phyloP scores from a whole-genome alignment of 1,140 invertebrate species.

The Bactericera cockerelli region DNA sequence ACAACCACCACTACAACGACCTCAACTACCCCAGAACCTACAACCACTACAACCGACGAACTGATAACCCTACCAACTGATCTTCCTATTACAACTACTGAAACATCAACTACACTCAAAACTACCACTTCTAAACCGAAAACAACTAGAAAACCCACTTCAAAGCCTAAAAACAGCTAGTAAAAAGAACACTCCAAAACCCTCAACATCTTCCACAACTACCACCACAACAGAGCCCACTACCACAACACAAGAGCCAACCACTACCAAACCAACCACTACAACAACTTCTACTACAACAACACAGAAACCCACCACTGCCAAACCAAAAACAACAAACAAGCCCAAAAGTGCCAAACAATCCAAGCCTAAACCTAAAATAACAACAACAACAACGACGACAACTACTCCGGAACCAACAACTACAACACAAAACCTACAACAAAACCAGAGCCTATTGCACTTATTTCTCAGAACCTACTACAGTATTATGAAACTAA shows the following conservation, averaged over 20 bases:
- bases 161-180: conserved; percentile 13
- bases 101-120: conserved; percentile 12
- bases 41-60: background rate
- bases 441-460: background rate
- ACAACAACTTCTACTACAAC: conserved; percentile 13
- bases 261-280: conserved; percentile 17
- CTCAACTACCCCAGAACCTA: background rate
- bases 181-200: conserved; percentile 1
- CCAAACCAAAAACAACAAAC: conserved; percentile 4
- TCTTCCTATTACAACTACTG: background rate
- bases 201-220: too few relatives aligned
- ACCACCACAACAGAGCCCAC: conserved; percentile 15
- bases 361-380: background rate
- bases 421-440: background rate
- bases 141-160: conserved; percentile 11
- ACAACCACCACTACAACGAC: background rate
- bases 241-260: conserved; percentile 16
- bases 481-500: too few relatives aligned
- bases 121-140: conserved; percentile 17
- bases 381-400: background rate
- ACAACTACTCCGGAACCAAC: conserved; percentile 5
- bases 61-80: background rate
- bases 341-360: background rate
- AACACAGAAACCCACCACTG: background rate
- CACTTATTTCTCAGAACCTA: too few relatives aligned